Evolutionary conservation across 2,113 vertebrate genomes (phyloP), one percentile per base, ranked within the genome.

Genomic region (Platanista minor): DNA sequence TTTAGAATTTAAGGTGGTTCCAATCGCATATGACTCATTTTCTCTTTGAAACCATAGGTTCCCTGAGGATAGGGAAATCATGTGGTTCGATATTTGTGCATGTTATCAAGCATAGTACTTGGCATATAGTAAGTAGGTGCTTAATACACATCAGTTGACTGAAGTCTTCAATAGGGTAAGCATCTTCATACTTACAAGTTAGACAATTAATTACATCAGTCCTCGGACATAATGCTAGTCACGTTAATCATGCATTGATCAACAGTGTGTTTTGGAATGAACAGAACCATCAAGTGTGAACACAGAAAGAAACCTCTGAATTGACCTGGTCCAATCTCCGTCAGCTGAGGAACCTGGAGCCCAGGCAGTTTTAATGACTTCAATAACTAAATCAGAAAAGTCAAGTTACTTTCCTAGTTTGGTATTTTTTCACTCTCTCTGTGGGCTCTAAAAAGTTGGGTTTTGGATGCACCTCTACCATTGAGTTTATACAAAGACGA

Each of bases 1-100:
- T 95, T 69, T 54, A 89, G 62, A 87, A 92, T 72, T 71, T 46
- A 59, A 95, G 52, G 49, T 33, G 59, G 64, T 83, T 80, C n/a
- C 6, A 39, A 31, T 27, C 80, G 14, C 21, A 11, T 11, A 11
- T 75, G 41, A 77, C 18, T 59, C 23, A 62, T 36, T 86, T 92
- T 84, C n/a, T 92, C n/a, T 77, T 81, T 81, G n/a, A 87, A 89
- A 39, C 13, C 7, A 4, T 12, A 57, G 54, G 18, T 6, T 93
- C 57, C 75, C 23, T 14, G 15, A 90, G 31, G 46, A 94, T 0
- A 90, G n/a, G 15, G 66, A 81, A 77, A 69, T 62, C 12, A 52
- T 66, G 13, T 87, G 39, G 12, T 67, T 67, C 72, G 21, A 29
- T 36, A 78, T 57, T 91, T 88, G 36, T 54, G 43, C 1, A 25